Base-by-base conservation (phyloP, 2,113 vertebrate species). In the Prunella himalayana region DNA sequence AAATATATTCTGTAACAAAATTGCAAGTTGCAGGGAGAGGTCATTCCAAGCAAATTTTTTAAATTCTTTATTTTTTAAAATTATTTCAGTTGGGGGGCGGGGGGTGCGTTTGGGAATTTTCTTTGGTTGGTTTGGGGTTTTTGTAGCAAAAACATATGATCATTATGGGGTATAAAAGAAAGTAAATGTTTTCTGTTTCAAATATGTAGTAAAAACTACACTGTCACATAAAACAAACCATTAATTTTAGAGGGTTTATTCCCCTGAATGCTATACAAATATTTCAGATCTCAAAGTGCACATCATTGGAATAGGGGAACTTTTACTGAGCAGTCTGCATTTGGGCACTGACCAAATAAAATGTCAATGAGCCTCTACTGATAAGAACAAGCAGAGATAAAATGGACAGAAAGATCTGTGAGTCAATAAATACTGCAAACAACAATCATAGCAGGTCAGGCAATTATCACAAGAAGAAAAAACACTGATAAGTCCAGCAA, bases 351-450 rank as follows among this genome's bases (percentile, higher is more conserved):
- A 76, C 37, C 23, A 88, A 93, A 77, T 19, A 68, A 86, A 90
- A 88, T 53, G 56, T 49, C 85, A 90, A 5, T 56, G 68, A 90
- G 85, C n/a, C 60, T 78, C 60, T 88, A 35, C 56, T 92, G 88
- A 86, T 94, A 92, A 94, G 72, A 90, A 54, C 2, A 7, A 86
- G 68, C 22, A 73, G 69, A 86, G 71, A 92, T 88, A 91, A 93
- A 71, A 68, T 30, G 65, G 47, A 79, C 5, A 18, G 64, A 86
- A 88, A 78, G 79, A 93, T 77, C 42, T 71, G 35, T 69, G 64
- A 94, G 71, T 64, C 85, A 59, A 88, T 92, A 88, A 92, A 86
- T 63, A 56, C n/a, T 71, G 31, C 60, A 93, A 95, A 92, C 33
- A 42, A 50, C 56, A 85, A 53, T 81, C 80, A 61, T 14, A 81